A percentile compares a stretch with the other conserved stretches of the same genome.
Evolutionary conservation across 2,888 invertebrate genomes (phyloP).

Genomic region (Cheilosia vernalis): DNA sequence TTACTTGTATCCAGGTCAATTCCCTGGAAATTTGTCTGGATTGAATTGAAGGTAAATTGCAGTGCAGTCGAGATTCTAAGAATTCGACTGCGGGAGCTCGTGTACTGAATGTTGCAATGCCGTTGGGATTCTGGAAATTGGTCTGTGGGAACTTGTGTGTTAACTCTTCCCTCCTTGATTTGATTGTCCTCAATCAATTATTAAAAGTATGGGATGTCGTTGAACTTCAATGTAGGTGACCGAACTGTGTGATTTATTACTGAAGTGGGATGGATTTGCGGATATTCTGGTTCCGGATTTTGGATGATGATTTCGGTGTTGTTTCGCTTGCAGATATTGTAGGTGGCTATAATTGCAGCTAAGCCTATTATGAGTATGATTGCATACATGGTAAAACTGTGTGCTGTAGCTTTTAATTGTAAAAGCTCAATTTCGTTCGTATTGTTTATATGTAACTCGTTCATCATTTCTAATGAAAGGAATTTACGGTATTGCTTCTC

Average conservation of each 20-base stretch:
- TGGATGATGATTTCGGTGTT: conserved; percentile 11
- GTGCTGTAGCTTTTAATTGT: conserved; percentile 16
- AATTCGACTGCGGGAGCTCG: conserved; percentile 7
- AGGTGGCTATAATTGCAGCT: conserved; percentile 8
- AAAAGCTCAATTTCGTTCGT: conserved; percentile 10
- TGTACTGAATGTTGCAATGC: too few relatives aligned
- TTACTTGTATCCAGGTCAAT: too few relatives aligned
- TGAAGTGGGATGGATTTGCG: conserved; percentile 10
- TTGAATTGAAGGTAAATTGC: too few relatives aligned
- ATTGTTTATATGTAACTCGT: conserved; percentile 7
- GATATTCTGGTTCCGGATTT: conserved; percentile 1
- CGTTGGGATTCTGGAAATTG: too few relatives aligned
- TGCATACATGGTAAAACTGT: conserved; percentile 5
- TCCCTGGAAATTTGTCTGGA: too few relatives aligned
- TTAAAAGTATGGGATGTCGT: conserved; percentile 17
- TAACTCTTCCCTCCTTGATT: conserved; percentile 19
- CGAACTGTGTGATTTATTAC: conserved; percentile 3
- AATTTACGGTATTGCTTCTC: conserved; percentile 28
- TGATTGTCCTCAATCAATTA: too few relatives aligned
- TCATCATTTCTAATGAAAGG: conserved; percentile 18
- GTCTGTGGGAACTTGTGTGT: neutral
- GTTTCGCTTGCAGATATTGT: conserved; percentile 6
- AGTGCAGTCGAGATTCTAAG: neutral
- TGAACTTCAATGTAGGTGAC: neutral
- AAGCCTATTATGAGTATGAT: neutral